phyloP scores from a whole-genome alignment of 2,797 vertebrate species.

The Spatula versicolor region DNA sequence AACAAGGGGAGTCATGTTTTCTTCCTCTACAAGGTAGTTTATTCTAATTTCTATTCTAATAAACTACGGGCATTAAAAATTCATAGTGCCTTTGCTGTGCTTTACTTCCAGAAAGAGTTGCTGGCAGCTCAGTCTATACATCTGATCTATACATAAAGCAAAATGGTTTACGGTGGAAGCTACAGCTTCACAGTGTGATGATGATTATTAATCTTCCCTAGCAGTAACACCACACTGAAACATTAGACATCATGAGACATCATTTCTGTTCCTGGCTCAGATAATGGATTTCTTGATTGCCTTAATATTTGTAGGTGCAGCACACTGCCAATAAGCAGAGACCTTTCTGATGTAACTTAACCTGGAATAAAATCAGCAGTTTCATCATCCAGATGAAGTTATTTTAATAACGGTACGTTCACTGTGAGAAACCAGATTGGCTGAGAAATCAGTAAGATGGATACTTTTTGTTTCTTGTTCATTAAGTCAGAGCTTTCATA shows the following conservation, averaged over 20 bases:
- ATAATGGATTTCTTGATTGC: constrained; percentile 40
- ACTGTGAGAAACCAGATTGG: background rate
- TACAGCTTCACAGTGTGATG: background rate
- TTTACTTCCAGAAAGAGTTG: background rate
- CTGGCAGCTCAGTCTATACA: background rate
- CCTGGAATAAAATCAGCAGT: constrained; percentile 6
- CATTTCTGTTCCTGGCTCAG: background rate
- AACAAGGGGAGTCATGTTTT: background rate
- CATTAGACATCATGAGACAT: background rate
- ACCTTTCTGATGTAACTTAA: constrained; percentile 13
- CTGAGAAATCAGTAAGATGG: constrained; percentile 46
- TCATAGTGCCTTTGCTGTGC: background rate
- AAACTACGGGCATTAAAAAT: background rate
- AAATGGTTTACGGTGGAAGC: background rate
- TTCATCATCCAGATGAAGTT: constrained; percentile 37
- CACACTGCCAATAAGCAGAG: background rate
- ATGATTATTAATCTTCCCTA: constrained; percentile 3
- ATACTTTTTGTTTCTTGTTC: constrained; percentile 16
- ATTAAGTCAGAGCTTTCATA: background rate
- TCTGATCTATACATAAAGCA: constrained; percentile 8
- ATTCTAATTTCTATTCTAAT: constrained; percentile 9
- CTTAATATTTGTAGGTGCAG: background rate
- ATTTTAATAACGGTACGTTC: constrained; percentile 51
- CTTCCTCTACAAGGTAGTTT: background rate
- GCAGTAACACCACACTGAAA: background rate